Evolutionary conservation across 2,888 invertebrate species (phyloP).

Genomic region (Thecocarcelia acutangulata): DNA sequence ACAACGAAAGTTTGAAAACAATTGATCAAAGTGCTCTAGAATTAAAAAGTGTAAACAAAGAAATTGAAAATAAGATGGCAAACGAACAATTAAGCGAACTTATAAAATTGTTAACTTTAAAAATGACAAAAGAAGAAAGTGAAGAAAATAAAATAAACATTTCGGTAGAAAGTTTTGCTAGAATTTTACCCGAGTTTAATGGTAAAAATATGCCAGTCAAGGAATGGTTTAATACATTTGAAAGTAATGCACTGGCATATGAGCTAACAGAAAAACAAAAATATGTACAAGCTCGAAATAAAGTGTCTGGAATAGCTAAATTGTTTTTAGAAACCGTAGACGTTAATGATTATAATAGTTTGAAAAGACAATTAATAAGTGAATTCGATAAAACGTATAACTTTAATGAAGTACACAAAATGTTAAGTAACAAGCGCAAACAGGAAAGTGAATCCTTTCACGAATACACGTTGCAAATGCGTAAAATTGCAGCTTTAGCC

Average conservation of each 20-base stretch:
- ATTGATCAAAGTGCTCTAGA: not conserved
- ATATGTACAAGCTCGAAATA: constrained; percentile 30
- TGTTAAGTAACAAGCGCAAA: constrained; percentile 16
- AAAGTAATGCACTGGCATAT: constrained; percentile 48
- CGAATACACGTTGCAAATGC: too few relatives aligned
- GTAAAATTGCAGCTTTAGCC: constrained; percentile 7
- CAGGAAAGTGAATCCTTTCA: constrained; percentile 8
- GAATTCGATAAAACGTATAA: constrained; percentile 31
- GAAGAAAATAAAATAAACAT: constrained; percentile 7
- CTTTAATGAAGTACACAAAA: constrained; percentile 21
- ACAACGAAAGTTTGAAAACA: not conserved
- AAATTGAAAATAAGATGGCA: too few relatives aligned
- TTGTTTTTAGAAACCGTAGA: too few relatives aligned
- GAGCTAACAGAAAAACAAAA: constrained; percentile 31
- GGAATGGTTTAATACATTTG: constrained; percentile 50
- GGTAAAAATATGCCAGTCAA: constrained; percentile 30
- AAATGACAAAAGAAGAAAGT: constrained; percentile 18
- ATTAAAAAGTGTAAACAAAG: constrained; percentile 9
- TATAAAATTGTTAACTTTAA: constrained; percentile 13
- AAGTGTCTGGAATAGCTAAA: constrained; percentile 29
- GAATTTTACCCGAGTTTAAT: constrained; percentile 48
- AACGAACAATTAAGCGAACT: constrained; percentile 12
- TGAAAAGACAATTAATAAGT: constrained; percentile 15
- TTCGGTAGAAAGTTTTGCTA: constrained; percentile 32
- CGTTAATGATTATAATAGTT: constrained; percentile 9